Evolutionary conservation across 2,113 vertebrate species (phyloP).

Genomic region (Epinephelus cyanopodus): DNA sequence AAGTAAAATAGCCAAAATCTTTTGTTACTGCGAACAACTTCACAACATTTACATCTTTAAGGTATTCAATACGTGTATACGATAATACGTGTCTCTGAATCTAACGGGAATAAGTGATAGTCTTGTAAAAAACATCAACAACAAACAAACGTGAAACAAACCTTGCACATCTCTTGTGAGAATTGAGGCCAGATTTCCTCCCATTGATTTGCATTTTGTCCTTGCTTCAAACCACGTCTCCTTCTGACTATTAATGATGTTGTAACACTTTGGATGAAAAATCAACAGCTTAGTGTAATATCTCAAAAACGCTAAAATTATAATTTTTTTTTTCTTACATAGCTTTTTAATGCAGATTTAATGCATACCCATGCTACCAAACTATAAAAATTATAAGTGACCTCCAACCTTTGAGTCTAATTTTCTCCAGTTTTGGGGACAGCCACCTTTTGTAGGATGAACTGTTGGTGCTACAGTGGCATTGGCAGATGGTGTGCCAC

Average conservation of each 20-base stretch:
- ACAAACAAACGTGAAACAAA: constrained; percentile 56
- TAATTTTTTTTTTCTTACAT: no score
- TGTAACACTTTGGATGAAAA: constrained; percentile 86
- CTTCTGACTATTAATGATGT: constrained; percentile 77
- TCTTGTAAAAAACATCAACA: no score
- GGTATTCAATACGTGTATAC: no score
- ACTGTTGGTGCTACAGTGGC: constrained; percentile 84
- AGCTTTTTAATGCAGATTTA: not conserved
- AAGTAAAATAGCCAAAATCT: no score
- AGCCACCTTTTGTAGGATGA: constrained; percentile 80
- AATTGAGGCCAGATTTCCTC: constrained; percentile 88
- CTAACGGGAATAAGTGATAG: no score
- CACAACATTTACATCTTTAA: no score
- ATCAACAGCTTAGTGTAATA: not conserved
- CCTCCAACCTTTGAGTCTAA: constrained; percentile 81
- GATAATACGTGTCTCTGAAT: no score
- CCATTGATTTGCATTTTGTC: constrained; percentile 79
- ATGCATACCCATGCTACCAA: not conserved
- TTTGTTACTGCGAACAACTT: no score
- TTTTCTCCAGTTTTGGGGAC: constrained; percentile 84
- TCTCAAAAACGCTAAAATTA: not conserved
- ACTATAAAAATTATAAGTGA: constrained; percentile 50
- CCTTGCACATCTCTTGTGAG: constrained; percentile 86
- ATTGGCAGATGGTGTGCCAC: constrained; percentile 82
- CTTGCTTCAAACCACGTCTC: constrained; percentile 87